These are phyloP conservation scores for Hesperophylax magnus DNA, from an alignment of 1,140 invertebrate genomes.

Conservation along the genomic window DNA sequence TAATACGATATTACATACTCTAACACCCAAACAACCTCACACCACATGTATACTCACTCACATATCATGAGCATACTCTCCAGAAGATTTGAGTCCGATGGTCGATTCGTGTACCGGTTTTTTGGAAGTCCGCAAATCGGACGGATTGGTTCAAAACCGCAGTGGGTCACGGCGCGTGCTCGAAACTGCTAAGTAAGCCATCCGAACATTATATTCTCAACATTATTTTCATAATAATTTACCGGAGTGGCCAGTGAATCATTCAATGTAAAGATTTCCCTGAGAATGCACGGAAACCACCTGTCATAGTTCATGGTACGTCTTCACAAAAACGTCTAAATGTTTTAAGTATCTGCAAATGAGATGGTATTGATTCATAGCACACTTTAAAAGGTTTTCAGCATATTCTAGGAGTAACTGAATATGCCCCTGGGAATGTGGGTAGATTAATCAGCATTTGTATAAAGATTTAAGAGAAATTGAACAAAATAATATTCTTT, in stretches of 20 bases:
- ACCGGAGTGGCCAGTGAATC: not conserved
- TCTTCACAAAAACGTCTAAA: too few species aligned
- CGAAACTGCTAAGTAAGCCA: slow-evolving; percentile 24
- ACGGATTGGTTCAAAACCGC: slow-evolving; percentile 1
- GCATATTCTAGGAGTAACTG: too few species aligned
- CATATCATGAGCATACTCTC: not conserved
- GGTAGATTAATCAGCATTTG: too few species aligned
- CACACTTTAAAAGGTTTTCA: too few species aligned
- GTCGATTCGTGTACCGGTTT: slow-evolving; percentile 26
- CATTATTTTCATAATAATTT: not conserved
- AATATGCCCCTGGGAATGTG: too few species aligned
- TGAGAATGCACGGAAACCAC: not conserved
- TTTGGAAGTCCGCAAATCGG: slow-evolving; percentile 29
- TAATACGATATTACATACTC: too few species aligned
- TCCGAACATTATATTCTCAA: not conserved
- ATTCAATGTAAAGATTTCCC: not conserved
- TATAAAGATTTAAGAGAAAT: too few species aligned
- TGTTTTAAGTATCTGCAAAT: too few species aligned
- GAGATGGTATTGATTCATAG: too few species aligned
- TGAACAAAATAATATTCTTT: too few species aligned
- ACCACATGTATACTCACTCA: too few species aligned
- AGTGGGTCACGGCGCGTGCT: slow-evolving; percentile 27
- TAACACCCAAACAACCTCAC: too few species aligned
- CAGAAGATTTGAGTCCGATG: slow-evolving; percentile 1
- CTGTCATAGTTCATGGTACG: not conserved